Conservation (phyloP, 2,797 vertebrate genomes). For the Rhinoraja longicauda region DNA sequence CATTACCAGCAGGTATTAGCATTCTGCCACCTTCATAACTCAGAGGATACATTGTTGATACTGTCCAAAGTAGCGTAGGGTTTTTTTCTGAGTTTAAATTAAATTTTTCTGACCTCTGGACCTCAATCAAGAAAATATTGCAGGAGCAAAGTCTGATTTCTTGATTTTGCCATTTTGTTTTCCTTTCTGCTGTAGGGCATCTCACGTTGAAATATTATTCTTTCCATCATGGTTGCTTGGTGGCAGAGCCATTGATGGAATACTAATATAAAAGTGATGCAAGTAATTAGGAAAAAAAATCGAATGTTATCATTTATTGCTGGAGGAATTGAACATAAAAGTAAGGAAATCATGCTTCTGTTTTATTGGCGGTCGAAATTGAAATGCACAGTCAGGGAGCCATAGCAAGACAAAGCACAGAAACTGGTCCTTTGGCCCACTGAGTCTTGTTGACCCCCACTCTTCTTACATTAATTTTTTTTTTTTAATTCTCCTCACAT, state of each 20-base stretch:
- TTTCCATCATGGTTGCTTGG: neutral
- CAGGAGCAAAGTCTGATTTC: constrained; percentile 57
- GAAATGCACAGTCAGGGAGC: no score
- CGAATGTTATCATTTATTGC: no score
- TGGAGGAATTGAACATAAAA: no score
- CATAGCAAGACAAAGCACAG: no score
- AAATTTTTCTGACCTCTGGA: constrained; percentile 73
- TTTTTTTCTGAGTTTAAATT: constrained; percentile 67
- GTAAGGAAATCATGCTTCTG: no score
- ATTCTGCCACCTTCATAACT: constrained; percentile 74
- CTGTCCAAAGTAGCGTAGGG: constrained; percentile 49
- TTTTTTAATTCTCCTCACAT: no score
- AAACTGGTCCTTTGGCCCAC: no score
- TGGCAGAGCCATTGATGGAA: neutral
- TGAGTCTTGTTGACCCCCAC: no score
- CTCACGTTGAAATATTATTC: neutral
- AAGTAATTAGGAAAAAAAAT: no score
- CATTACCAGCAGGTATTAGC: constrained; percentile 52
- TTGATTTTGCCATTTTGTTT: constrained; percentile 40
- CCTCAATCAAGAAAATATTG: constrained; percentile 73
- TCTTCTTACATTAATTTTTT: no score
- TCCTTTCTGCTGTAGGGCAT: neutral
- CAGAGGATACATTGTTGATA: constrained; percentile 73
- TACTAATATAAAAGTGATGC: no score
- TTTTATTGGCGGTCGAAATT: no score